A percentile compares a stretch with the other conserved stretches of the same genome.
Conservation (phyloP, 2,797 vertebrate species). For the Siniperca obscura region DNA sequence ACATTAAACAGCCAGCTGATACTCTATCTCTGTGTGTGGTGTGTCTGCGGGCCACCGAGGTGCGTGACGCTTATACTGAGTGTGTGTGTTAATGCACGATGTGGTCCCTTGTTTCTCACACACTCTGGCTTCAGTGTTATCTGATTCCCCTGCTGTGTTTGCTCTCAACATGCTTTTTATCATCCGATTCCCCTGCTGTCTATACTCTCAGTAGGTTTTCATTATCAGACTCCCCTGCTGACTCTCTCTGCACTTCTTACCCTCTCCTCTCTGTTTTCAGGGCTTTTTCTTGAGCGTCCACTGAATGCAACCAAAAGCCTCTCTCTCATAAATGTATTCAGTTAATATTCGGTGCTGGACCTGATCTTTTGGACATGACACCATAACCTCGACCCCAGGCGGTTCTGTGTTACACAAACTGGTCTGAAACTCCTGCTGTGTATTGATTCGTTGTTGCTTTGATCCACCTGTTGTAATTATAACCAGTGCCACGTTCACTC, state of each 20-base stretch:
- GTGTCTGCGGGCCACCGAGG: conserved; percentile 39
- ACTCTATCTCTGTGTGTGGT: conserved; percentile 34
- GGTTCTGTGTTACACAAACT: conserved; percentile 51
- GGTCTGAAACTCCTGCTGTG: conserved; percentile 47
- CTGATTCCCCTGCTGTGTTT: conserved; percentile 53
- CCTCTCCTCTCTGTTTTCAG: conserved; percentile 44
- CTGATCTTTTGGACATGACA: conserved; percentile 26
- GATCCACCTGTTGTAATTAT: conserved; percentile 32
- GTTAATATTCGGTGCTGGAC: conserved; percentile 33
- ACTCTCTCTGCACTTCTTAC: conserved; percentile 34
- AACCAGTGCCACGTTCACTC: not conserved
- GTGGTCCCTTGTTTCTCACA: conserved; percentile 33
- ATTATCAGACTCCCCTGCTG: conserved; percentile 53
- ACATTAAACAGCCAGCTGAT: conserved; percentile 35
- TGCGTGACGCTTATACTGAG: conserved; percentile 24
- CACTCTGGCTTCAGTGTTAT: conserved; percentile 38
- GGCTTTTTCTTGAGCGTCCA: conserved; percentile 26
- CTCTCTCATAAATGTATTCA: conserved; percentile 29
- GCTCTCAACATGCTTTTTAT: conserved; percentile 43
- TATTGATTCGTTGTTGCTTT: conserved; percentile 24
- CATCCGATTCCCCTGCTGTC: conserved; percentile 50
- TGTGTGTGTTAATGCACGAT: not conserved
- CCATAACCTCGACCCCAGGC: conserved; percentile 36
- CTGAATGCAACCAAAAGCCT: conserved; percentile 19
- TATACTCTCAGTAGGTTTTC: conserved; percentile 53